Evolutionary conservation across 1,140 invertebrate genomes (phyloP), one percentile per base, ranked within the genome.

Genomic region (Aphelenchoides avenae): DNA sequence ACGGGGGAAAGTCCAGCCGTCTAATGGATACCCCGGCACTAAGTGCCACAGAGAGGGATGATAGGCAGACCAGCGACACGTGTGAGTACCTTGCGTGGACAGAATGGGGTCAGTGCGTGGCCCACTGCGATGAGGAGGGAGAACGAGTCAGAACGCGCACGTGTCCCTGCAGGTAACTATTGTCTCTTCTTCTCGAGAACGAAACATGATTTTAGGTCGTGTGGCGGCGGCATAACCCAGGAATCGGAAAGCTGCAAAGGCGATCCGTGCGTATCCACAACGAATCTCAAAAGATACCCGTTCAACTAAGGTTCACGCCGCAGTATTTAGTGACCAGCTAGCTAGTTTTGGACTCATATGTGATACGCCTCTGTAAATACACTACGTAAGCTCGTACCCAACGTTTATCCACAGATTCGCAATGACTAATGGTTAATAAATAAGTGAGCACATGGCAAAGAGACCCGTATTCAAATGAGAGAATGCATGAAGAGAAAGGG

Each of bases 11-110:
- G 39, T 41, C 26, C 39, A 41, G 18, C 26, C 3, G 18, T 3
- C 18, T 22, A 26, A 7, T 41, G 7, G 39, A 41, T 3, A 41
- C 7, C 11, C 26, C 26, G 26, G 24, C 29, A 3, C n/a, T 46
- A n/a, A 30, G 11, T 46, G 43, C 43, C 24, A 46, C n/a, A 5
- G 43, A 46, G n/a, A n/a, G n/a, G n/a, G n/a, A n/a, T n/a, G n/a
- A n/a, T n/a, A n/a, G n/a, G n/a, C n/a, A n/a, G n/a, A n/a, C n/a
- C n/a, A n/a, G n/a, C n/a, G n/a, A n/a, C n/a, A n/a, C n/a, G n/a
- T 52, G 50, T 29, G 11, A 22, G n/a, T 52, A 53, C n/a, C 56
- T 52, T 11, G 26, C 34, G 15, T 61, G 55, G 55, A 49, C 39
- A 6, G 55, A 51, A 24, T 57, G 55, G 55, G 30, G 7, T 53